These are phyloP conservation scores for Triops cancriformis DNA, from an alignment of 1,140 invertebrate genomes.

Conservation along the genomic window DNA sequence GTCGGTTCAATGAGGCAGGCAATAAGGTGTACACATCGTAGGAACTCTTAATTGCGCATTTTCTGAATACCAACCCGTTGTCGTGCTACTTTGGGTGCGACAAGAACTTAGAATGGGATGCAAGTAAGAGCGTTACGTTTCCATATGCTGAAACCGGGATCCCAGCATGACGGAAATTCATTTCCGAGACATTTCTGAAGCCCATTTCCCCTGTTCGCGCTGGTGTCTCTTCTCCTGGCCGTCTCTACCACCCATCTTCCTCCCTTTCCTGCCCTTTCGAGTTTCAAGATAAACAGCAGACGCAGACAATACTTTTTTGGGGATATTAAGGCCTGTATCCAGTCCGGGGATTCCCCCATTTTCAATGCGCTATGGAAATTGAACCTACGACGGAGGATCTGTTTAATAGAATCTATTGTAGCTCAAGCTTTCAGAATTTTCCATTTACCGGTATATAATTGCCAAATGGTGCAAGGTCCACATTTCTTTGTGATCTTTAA, in stretches of 20 bases:
- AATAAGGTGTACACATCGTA: not conserved
- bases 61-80: not conserved
- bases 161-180: not conserved
- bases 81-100: not conserved
- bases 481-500: too few relatives aligned
- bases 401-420: too few relatives aligned
- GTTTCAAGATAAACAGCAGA: not conserved
- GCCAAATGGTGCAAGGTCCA: too few relatives aligned
- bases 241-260: not conserved
- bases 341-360: too few relatives aligned
- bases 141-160: not conserved
- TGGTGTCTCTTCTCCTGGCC: not conserved
- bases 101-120: not conserved
- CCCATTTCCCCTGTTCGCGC: not conserved
- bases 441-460: too few relatives aligned
- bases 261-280: not conserved
- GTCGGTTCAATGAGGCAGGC: not conserved
- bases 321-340: too few relatives aligned
- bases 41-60: not conserved
- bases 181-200: not conserved
- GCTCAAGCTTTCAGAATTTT: too few relatives aligned
- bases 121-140: not conserved
- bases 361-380: too few relatives aligned
- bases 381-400: too few relatives aligned
- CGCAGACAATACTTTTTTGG: not conserved